These are phyloP conservation scores for Chelmon rostratus DNA, from an alignment of 2,797 vertebrate genomes.

Conservation along the genomic window DNA sequence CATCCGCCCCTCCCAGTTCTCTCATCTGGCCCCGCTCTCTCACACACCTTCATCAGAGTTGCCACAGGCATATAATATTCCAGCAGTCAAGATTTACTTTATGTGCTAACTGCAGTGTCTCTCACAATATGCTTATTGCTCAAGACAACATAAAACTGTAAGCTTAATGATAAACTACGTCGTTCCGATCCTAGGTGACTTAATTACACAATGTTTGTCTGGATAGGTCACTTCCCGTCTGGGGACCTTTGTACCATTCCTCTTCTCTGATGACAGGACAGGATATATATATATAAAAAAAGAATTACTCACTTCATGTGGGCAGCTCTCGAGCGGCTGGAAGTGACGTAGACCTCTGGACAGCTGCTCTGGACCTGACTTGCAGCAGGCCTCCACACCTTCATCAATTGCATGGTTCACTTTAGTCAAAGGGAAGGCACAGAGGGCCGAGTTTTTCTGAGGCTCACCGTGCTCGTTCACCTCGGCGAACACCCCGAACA, in stretches of 20 bases:
- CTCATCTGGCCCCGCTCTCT: conserved; percentile 24
- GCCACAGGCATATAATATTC: not conserved
- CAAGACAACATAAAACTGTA: conserved; percentile 18
- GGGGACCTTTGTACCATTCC: conserved; percentile 46
- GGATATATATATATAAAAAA: conserved; percentile 14
- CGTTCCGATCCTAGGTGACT: conserved; percentile 5
- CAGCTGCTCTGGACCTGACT: conserved; percentile 67
- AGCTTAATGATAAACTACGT: conserved; percentile 27
- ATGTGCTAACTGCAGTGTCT: not conserved
- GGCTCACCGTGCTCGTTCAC: conserved; percentile 70
- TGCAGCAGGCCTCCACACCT: conserved; percentile 89
- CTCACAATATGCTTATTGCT: not conserved
- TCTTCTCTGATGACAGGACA: conserved; percentile 19
- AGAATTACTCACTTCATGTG: conserved; percentile 86
- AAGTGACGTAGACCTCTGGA: conserved; percentile 90
- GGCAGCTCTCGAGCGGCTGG: conserved; percentile 89
- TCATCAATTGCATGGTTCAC: conserved; percentile 86
- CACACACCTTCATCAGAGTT: conserved; percentile 39
- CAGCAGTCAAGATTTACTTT: conserved; percentile 5
- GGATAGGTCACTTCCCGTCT: conserved; percentile 64
- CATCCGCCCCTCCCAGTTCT: conserved; percentile 72
- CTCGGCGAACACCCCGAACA: conserved; percentile 91
- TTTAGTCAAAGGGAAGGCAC: conserved; percentile 87
- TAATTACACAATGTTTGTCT: conserved; percentile 63
- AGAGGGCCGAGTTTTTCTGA: conserved; percentile 87